Conservation (phyloP, 2,888 invertebrate genomes). For the Geotrupes spiniger region DNA sequence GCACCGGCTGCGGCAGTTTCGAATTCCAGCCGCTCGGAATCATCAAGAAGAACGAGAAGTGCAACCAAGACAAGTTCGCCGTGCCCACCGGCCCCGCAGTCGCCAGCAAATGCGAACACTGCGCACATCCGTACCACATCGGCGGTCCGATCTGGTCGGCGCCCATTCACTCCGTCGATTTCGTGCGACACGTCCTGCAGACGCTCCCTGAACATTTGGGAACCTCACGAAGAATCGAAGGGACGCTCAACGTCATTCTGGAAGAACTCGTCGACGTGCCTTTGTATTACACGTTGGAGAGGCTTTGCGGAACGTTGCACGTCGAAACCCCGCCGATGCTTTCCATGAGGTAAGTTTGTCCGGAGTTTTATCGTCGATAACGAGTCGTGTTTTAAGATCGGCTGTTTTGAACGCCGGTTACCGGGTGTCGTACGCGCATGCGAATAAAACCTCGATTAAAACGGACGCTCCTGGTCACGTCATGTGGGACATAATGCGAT, state of each 20-base stretch:
- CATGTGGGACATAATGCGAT: constrained; percentile 89
- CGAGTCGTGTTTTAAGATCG: constrained; percentile 71
- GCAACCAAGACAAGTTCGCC: constrained; percentile 59
- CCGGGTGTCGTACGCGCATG: constrained; percentile 89
- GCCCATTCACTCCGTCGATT: constrained; percentile 75
- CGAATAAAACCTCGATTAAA: constrained; percentile 83
- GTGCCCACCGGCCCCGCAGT: constrained; percentile 71
- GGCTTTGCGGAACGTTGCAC: constrained; percentile 71
- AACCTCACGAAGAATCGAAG: constrained; percentile 74
- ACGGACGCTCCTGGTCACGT: constrained; percentile 84
- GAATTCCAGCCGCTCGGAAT: constrained; percentile 74
- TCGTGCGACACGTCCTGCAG: constrained; percentile 67
- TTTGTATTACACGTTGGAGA: constrained; percentile 82
- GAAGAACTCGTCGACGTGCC: constrained; percentile 86
- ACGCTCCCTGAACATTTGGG: constrained; percentile 53
- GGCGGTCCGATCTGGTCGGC: constrained; percentile 96
- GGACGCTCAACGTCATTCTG: constrained; percentile 73
- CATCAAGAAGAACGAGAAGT: constrained; percentile 58
- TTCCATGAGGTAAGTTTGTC: constrained; percentile 58
- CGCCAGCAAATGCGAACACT: constrained; percentile 67
- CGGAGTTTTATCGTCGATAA: no score
- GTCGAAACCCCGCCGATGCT: constrained; percentile 68
- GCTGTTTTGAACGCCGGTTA: constrained; percentile 88
- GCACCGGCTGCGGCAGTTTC: constrained; percentile 83
- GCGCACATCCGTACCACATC: constrained; percentile 72